Evolutionary conservation across 2,888 invertebrate species (phyloP).

Genomic region (Morpho achilles): DNA sequence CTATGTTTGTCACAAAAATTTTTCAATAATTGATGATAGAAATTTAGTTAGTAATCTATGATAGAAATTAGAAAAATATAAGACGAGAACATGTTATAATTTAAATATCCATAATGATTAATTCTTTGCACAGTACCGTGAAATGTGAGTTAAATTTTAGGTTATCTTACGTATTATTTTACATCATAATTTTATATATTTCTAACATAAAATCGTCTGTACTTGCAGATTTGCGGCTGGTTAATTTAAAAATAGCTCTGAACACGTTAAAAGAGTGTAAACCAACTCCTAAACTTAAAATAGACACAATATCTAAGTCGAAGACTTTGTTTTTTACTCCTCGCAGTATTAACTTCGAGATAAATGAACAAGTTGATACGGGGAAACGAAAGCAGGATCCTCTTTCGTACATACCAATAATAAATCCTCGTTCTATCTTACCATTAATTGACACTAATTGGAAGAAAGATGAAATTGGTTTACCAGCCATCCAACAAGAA

Average conservation of each 20-base stretch:
- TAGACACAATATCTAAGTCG: constrained; percentile 34
- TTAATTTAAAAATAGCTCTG: constrained; percentile 55
- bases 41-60: too few relatives aligned
- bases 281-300: constrained; percentile 35
- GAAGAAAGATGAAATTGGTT: constrained; percentile 67
- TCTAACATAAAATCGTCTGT: constrained; percentile 19
- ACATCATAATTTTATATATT: neutral
- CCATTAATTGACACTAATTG: constrained; percentile 60
- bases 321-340: constrained; percentile 51
- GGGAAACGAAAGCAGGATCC: constrained; percentile 54
- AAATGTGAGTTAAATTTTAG: constrained; percentile 58
- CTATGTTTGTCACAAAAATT: neutral
- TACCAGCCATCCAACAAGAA: constrained; percentile 61
- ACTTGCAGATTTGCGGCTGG: constrained; percentile 57
- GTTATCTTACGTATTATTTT: constrained; percentile 39
- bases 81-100: neutral
- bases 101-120: constrained; percentile 42
- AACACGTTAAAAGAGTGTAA: constrained; percentile 53
- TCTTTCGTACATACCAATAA: constrained; percentile 58
- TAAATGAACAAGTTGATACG: constrained; percentile 41
- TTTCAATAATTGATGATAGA: neutral
- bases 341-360: constrained; percentile 53
- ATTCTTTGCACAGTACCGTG: constrained; percentile 54
- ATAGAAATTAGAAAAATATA: too few relatives aligned
- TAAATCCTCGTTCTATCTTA: constrained; percentile 64